Conservation (phyloP, 1,140 invertebrate genomes). For the Metaphire vulgaris region DNA sequence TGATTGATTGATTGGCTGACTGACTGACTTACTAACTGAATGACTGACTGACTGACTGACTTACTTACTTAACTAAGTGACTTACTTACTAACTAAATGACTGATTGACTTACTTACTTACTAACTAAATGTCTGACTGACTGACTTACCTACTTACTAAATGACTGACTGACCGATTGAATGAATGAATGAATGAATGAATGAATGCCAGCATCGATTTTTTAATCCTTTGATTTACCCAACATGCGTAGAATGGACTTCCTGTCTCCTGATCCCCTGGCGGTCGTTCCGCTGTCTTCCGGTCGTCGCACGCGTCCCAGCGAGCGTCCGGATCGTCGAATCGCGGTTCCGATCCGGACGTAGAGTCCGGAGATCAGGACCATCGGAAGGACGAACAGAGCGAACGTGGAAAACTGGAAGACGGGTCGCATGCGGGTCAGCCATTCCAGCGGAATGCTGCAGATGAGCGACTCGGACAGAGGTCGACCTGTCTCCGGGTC, state of each 20-base stretch:
- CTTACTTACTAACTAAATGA: too few species aligned
- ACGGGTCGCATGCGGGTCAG: slow-evolving; percentile 38
- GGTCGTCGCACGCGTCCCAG: slow-evolving; percentile 10
- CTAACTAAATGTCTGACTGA: too few species aligned
- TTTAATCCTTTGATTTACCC: too few species aligned
- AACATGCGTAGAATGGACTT: neutral
- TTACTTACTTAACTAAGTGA: too few species aligned
- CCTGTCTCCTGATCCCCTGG: neutral
- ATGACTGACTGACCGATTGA: too few species aligned
- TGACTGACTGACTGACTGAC: too few species aligned
- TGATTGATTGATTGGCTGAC: too few species aligned
- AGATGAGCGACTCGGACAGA: slow-evolving; percentile 40
- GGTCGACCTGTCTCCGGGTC: slow-evolving; percentile 26
- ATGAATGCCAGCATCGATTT: too few species aligned
- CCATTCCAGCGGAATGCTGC: slow-evolving; percentile 45
- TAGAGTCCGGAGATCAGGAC: slow-evolving; percentile 50
- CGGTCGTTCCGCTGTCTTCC: neutral
- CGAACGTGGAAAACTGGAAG: slow-evolving; percentile 50
- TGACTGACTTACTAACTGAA: too few species aligned
- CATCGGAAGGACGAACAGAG: slow-evolving; percentile 54
- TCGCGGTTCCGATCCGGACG: slow-evolving; percentile 47
- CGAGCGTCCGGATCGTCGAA: slow-evolving; percentile 34
- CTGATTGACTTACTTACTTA: too few species aligned
- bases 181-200: too few species aligned
- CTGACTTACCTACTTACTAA: too few species aligned